Percentiles rank a stretch among this genome's conserved stretches.
Conservation (phyloP, 2,113 vertebrate species). For the Labrus mixtus region DNA sequence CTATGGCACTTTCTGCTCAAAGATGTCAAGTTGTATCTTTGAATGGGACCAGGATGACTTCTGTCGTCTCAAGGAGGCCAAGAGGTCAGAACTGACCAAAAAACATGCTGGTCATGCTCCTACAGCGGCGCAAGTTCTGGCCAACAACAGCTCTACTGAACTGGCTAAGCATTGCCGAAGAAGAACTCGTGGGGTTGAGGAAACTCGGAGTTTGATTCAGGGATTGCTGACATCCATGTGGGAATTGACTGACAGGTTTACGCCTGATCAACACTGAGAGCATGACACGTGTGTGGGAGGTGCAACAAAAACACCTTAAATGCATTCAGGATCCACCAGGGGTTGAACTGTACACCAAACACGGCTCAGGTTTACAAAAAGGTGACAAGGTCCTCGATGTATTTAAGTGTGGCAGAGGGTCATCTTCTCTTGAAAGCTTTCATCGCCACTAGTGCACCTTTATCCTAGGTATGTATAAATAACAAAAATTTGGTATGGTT, state of each 20-base stretch:
- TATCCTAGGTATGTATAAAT: constrained; percentile 31
- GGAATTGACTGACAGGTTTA: constrained; percentile 6
- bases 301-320: constrained; percentile 3
- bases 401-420: constrained; percentile 39
- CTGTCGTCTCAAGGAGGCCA: constrained; percentile 22
- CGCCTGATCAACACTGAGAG: constrained; percentile 1
- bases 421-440: constrained; percentile 51
- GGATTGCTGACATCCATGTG: not conserved
- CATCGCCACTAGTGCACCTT: constrained; percentile 40
- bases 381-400: constrained; percentile 24
- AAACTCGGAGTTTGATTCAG: not conserved
- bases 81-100: constrained; percentile 2
- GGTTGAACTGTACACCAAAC: constrained; percentile 23
- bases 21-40: constrained; percentile 40
- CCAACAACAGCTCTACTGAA: not conserved
- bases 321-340: constrained; percentile 36
- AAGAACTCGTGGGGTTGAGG: not conserved
- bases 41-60: constrained; percentile 49
- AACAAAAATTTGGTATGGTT: too few species aligned
- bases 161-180: not conserved
- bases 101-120: not conserved
- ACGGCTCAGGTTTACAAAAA: constrained; percentile 5
- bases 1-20: constrained; percentile 43
- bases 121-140: not conserved
- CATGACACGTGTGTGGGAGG: constrained; percentile 12